phyloP scores from a whole-genome alignment of 2,888 invertebrate species.

The Apamea epomidion region DNA sequence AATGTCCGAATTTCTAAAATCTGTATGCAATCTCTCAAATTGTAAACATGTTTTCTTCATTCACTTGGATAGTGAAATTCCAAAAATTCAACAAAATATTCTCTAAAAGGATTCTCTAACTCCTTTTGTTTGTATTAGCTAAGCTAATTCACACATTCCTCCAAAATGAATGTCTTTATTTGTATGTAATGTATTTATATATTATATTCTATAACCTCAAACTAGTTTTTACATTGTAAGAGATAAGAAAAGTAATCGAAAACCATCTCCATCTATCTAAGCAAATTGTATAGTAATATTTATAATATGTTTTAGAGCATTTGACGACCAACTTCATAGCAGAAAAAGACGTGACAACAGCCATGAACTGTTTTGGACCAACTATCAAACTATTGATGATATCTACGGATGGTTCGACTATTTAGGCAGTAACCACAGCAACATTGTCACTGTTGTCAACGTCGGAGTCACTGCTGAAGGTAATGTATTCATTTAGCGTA shows the following conservation, averaged over 20 bases:
- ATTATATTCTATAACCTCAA: no score
- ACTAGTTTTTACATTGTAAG: no score
- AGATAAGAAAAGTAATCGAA: not conserved
- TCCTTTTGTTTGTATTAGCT: not conserved
- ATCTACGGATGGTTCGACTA: slow-evolving; percentile 90
- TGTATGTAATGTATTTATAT: no score
- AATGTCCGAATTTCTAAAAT: not conserved
- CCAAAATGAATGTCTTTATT: not conserved
- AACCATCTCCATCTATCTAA: not conserved
- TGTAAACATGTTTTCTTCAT: not conserved
- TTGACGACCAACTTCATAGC: slow-evolving; percentile 80
- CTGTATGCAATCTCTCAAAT: not conserved
- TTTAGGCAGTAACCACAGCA: slow-evolving; percentile 73
- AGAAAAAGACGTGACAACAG: slow-evolving; percentile 75
- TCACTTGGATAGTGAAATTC: not conserved
- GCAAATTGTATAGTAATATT: not conserved
- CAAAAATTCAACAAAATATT: not conserved
- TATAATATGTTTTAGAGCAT: slow-evolving; percentile 76
- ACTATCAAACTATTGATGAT: slow-evolving; percentile 83
- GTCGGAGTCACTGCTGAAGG: slow-evolving; percentile 87
- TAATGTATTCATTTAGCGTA: slow-evolving; percentile 52
- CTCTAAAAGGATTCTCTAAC: not conserved
- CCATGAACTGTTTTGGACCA: slow-evolving; percentile 79
- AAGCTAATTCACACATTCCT: not conserved
- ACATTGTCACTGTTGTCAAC: slow-evolving; percentile 82